A percentile compares a stretch with the other conserved stretches of the same genome.
phyloP scores from a whole-genome alignment of 2,888 invertebrate species.

The Phengaris arion region DNA sequence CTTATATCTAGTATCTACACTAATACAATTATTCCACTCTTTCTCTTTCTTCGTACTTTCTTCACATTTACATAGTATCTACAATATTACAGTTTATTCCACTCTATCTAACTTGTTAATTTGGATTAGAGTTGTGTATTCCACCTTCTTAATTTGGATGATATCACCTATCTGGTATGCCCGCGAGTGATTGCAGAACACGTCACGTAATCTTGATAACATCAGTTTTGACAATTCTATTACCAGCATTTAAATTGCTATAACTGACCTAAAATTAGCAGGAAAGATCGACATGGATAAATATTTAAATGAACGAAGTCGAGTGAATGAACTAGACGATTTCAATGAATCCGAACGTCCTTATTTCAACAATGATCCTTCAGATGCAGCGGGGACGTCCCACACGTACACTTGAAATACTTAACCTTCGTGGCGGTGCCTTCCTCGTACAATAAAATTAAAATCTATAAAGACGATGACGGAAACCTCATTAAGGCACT shows the following conservation, averaged over 20 bases:
- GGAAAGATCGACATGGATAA: neutral
- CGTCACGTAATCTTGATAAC: neutral
- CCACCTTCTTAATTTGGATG: constrained; percentile 1
- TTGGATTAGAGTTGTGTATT: too few species aligned
- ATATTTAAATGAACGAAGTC: neutral
- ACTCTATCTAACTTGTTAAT: too few species aligned
- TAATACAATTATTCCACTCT: too few species aligned
- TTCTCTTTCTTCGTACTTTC: too few species aligned
- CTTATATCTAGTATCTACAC: too few species aligned
- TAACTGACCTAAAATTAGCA: neutral
- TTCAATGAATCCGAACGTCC: neutral
- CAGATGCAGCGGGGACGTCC: constrained; percentile 25
- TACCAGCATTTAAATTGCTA: constrained; percentile 6
- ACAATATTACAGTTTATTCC: too few species aligned
- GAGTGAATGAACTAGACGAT: constrained; percentile 4
- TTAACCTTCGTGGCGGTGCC: constrained; percentile 39
- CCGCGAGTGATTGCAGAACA: neutral
- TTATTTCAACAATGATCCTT: neutral
- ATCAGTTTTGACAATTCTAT: constrained; percentile 20
- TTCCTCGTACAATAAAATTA: constrained; percentile 42
- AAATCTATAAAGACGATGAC: constrained; percentile 41
- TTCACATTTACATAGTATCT: too few species aligned
- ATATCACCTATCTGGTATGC: neutral
- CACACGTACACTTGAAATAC: constrained; percentile 33
- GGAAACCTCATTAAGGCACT: constrained; percentile 38